Conservation (phyloP, 2,888 invertebrate genomes). For the Cephus pulcher region DNA sequence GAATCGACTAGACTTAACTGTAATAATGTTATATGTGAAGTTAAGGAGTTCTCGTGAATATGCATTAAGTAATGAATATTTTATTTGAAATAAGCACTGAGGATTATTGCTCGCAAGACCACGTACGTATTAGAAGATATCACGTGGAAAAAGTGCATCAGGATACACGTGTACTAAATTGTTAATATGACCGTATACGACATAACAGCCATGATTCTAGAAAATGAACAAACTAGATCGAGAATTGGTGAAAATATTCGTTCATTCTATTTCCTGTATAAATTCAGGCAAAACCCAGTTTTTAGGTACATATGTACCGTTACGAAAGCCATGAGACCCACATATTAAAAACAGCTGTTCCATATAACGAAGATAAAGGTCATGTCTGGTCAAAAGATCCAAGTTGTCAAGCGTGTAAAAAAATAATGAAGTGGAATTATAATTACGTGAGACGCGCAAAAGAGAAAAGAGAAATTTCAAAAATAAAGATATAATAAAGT, state of each 20-base stretch:
- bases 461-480: not conserved
- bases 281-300: not conserved
- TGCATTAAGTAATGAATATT: not conserved
- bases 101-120: not conserved
- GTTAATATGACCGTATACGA: too few species aligned
- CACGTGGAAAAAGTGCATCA: too few species aligned
- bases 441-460: not conserved
- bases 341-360: not conserved
- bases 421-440: not conserved
- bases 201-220: too few species aligned
- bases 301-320: not conserved
- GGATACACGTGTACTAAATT: too few species aligned
- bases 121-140: not conserved
- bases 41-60: not conserved
- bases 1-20: not conserved
- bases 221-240: not conserved
- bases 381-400: not conserved
- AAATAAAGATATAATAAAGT: not conserved
- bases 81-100: not conserved
- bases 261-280: not conserved
- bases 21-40: not conserved
- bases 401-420: not conserved
- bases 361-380: not conserved
- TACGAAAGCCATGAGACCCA: not conserved
- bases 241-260: not conserved